These are phyloP conservation scores for Piezodorus guildinii DNA, from an alignment of 1,140 invertebrate genomes.

Conservation along the genomic window DNA sequence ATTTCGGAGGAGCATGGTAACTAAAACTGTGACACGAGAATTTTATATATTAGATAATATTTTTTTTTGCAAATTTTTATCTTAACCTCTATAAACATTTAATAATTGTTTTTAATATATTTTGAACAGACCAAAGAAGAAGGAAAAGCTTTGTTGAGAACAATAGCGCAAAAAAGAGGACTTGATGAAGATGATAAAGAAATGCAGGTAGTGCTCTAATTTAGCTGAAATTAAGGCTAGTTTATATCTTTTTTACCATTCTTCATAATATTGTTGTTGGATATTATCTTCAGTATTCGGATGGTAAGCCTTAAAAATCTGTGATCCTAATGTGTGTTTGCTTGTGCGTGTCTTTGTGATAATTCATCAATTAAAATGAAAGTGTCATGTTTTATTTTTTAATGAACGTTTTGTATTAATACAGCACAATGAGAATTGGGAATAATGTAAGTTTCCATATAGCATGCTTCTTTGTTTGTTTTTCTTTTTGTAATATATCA, in stretches of 20 bases:
- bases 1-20: too few species aligned
- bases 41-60: too few species aligned
- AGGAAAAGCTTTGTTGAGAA: constrained; percentile 73
- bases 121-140: constrained; percentile 75
- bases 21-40: too few species aligned
- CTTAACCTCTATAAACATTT: constrained; percentile 13
- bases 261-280: constrained; percentile 2
- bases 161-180: constrained; percentile 56
- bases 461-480: too few species aligned
- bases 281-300: neutral
- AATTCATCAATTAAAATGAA: neutral
- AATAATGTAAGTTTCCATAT: too few species aligned
- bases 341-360: neutral
- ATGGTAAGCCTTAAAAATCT: neutral
- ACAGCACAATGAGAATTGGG: too few species aligned
- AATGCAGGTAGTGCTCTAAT: constrained; percentile 35
- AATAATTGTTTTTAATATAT: constrained; percentile 22
- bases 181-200: constrained; percentile 37
- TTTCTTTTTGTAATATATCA: too few species aligned
- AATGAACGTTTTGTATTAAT: too few species aligned
- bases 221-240: neutral
- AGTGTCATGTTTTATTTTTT: too few species aligned
- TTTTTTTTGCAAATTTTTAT: too few species aligned
- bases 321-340: neutral
- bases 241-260: neutral